Evolutionary conservation across 2,113 vertebrate species (phyloP).

Genomic region (Poeciliopsis retropinna): DNA sequence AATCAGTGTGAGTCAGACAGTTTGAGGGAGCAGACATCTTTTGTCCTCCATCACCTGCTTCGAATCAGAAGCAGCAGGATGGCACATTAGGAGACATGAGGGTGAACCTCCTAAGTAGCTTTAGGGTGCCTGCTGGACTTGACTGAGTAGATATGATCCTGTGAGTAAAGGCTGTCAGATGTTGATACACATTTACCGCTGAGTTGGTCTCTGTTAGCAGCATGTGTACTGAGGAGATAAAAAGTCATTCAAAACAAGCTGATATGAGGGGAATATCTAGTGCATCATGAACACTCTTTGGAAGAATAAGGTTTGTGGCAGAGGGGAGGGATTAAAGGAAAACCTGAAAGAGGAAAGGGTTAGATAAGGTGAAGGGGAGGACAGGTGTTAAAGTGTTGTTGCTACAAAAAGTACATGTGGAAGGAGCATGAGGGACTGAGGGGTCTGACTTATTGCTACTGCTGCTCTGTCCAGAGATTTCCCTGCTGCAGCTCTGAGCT

Average conservation of each 20-base stretch:
- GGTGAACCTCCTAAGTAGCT: slow-evolving; percentile 15
- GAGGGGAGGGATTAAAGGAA: neutral
- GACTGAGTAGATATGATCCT: slow-evolving; percentile 26
- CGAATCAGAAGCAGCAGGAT: slow-evolving; percentile 31
- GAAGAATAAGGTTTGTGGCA: neutral
- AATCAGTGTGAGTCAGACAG: slow-evolving; percentile 31
- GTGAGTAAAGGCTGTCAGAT: slow-evolving; percentile 34
- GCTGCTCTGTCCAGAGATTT: slow-evolving; percentile 49
- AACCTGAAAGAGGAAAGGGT: slow-evolving; percentile 16
- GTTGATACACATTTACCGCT: slow-evolving; percentile 14
- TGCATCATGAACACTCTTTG: neutral
- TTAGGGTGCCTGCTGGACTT: neutral
- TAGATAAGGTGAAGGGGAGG: slow-evolving; percentile 42
- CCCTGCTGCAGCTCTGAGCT: slow-evolving; percentile 53
- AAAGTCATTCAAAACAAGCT: slow-evolving; percentile 16
- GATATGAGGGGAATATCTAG: neutral
- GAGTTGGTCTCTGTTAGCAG: neutral
- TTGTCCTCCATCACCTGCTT: slow-evolving; percentile 31
- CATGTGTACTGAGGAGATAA: neutral
- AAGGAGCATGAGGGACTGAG: slow-evolving; percentile 51
- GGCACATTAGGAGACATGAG: slow-evolving; percentile 21
- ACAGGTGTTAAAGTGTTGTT: slow-evolving; percentile 53
- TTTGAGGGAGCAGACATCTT: slow-evolving; percentile 7
- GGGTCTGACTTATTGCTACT: slow-evolving; percentile 38
- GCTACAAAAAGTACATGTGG: slow-evolving; percentile 37